Percentiles rank a stretch among this genome's conserved stretches.
Conservation (phyloP, 2,797 vertebrate species). For the Premnoplex brunnescens region DNA sequence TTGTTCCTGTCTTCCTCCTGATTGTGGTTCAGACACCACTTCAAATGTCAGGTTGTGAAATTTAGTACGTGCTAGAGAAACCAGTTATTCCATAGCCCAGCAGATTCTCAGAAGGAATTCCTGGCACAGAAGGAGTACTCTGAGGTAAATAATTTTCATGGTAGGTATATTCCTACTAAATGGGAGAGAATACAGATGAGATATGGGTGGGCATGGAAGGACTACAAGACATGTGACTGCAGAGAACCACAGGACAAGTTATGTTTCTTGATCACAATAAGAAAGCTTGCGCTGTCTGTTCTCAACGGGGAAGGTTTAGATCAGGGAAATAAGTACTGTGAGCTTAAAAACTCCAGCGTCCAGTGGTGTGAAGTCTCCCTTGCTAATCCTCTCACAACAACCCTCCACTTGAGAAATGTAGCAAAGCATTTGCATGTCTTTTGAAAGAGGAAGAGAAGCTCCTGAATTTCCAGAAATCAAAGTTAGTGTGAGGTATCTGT, state of each 20-base stretch:
- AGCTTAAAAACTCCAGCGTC: not conserved
- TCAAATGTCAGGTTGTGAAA: not conserved
- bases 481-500: not conserved
- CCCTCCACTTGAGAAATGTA: not conserved
- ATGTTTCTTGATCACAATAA: not conserved
- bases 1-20: not conserved
- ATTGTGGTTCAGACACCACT: not conserved
- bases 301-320: not conserved
- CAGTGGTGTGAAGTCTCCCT: not conserved
- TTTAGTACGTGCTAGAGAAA: not conserved
- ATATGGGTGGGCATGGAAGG: not conserved
- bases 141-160: rapidly evolving
- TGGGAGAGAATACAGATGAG: not conserved
- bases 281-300: not conserved
- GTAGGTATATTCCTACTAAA: not conserved
- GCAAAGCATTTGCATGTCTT: not conserved
- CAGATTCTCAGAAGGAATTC: not conserved
- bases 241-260: not conserved
- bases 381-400: not conserved
- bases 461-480: not conserved
- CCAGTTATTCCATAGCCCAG: not conserved
- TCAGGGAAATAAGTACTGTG: not conserved
- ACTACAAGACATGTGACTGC: not conserved
- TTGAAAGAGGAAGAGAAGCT: not conserved
- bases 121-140: not conserved